Base-by-base conservation (phyloP, 2,113 vertebrate genomes). In the Pelusios castaneus region DNA sequence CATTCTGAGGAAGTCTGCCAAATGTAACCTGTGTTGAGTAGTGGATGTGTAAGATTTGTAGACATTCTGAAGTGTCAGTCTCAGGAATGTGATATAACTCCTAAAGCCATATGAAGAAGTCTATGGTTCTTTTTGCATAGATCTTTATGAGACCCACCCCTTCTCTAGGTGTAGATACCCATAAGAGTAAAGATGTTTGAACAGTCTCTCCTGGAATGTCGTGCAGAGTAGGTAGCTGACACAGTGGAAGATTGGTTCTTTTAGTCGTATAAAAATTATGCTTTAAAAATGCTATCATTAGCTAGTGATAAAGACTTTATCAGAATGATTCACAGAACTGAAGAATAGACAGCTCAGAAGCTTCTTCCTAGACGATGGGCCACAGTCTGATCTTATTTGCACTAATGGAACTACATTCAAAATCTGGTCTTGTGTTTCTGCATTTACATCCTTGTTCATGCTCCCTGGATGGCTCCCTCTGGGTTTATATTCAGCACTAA, bases 31-130 rank as follows among this genome's bases (percentile, higher is more conserved):
- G 4, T 3, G 1, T 16, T 29, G 41, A 81, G 41, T 55, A 75
- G 45, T 58, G 14, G 14, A 1, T 1, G 2, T 2, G 0, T 17
- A 11, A 8, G 58, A 6, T 70, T 82, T 3, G 0, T 0, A 49
- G 51, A 47, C 16, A 22, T 70, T 70, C n/a, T n/a, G 21, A 67
- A 67, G 17, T 38, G n/a, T 38, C 17, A 38, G 38, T 21, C 45
- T 34, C 38, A 38, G 24, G 43, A 73, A 84, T 29, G 45, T 21
- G 19, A 10, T 21, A 0, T 47, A 51, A 52, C 43, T 51, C 21
- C 1, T 77, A 34, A 8, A 63, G 29, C 1, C 49, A 1, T 29
- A 2, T 1, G 2, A 90, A 83, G 43, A 19, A 75, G 54, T 51
- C 51, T 29, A 10, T 38, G 8, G 9, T 10, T 4, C 25, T 75